A percentile compares a stretch with the other conserved stretches of the same genome.
Evolutionary conservation across 2,797 vertebrate species (phyloP).

Genomic region (Pangasius macronema): DNA sequence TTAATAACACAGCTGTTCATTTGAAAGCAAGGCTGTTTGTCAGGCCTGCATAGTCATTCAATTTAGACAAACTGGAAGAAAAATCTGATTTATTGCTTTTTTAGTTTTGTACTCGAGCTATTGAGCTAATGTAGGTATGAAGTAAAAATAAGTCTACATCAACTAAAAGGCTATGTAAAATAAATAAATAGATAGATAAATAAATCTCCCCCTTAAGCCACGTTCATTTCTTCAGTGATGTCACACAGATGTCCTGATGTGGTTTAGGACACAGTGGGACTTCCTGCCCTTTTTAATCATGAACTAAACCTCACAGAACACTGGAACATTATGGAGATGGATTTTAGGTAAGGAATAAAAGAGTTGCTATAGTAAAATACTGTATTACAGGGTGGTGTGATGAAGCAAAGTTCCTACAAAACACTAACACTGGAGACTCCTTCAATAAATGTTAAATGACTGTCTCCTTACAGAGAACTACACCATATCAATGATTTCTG

Average conservation of each 20-base stretch:
- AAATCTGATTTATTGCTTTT: not conserved
- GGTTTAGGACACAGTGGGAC: conserved; percentile 2
- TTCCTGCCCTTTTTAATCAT: not conserved
- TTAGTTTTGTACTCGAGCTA: not conserved
- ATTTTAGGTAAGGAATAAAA: not conserved
- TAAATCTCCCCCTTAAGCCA: not conserved
- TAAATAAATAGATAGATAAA: not conserved
- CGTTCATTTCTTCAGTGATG: not conserved
- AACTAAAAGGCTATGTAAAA: not conserved
- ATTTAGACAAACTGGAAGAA: conserved; percentile 8
- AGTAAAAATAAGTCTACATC: not conserved
- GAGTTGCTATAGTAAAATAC: not conserved
- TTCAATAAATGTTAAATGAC: not conserved
- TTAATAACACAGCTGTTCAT: conserved; percentile 46
- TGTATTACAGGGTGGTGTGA: not conserved
- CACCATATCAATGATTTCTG: not conserved
- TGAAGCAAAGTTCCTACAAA: not conserved
- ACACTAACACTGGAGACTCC: not conserved
- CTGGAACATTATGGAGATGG: not conserved
- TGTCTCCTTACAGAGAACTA: not conserved
- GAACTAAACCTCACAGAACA: conserved; percentile 10
- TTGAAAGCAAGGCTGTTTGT: conserved; percentile 35
- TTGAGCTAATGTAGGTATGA: not conserved
- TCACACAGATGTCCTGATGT: not conserved
- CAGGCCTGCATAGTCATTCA: conserved; percentile 19